These are phyloP conservation scores for Coilia nasus DNA, from an alignment of 2,797 vertebrate genomes.

Conservation along the genomic window DNA sequence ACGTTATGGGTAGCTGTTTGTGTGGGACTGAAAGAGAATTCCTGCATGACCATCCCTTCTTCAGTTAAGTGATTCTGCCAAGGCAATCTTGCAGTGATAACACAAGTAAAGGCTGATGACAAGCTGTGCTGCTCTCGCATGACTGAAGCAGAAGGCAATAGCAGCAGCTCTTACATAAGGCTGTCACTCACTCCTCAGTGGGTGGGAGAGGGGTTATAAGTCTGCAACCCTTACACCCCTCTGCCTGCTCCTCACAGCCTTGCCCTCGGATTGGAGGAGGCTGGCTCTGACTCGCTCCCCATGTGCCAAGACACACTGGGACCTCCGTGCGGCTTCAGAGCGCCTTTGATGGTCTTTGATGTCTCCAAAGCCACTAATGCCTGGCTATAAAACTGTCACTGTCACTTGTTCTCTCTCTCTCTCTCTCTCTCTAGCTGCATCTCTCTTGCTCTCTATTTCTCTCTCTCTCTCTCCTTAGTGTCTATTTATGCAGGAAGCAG, in stretches of 20 bases:
- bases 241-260: background rate
- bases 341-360: background rate
- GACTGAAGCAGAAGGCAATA: background rate
- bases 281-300: background rate
- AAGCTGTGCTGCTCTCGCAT: background rate
- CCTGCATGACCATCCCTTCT: background rate
- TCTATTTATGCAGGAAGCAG: background rate
- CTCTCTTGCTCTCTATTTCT: background rate
- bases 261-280: background rate
- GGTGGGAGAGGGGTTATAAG: background rate
- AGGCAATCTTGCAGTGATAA: slow-evolving; percentile 12
- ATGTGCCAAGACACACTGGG: background rate
- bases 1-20: background rate
- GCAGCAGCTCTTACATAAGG: slow-evolving; percentile 8
- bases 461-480: background rate
- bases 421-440: background rate
- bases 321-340: background rate
- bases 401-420: background rate
- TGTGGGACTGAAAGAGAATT: background rate
- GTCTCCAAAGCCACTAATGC: background rate
- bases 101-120: background rate
- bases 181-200: background rate
- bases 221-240: background rate
- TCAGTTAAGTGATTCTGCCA: background rate
- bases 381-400: slow-evolving; percentile 2